These are phyloP conservation scores for Tonatia bakeri DNA, from an alignment of 2,113 vertebrate species.

Conservation along the genomic window DNA sequence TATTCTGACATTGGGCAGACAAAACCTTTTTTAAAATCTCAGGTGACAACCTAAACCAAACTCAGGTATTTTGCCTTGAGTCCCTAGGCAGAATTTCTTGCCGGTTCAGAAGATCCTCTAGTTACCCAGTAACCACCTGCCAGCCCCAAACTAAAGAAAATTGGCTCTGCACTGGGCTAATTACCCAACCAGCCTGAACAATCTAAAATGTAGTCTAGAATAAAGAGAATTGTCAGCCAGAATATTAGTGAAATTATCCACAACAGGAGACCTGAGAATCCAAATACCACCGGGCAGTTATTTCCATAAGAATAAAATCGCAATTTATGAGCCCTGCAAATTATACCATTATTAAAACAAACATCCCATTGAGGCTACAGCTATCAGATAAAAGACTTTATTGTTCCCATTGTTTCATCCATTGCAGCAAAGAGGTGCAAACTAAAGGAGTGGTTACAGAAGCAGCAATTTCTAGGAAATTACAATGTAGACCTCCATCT, in stretches of 20 bases:
- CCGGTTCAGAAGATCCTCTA: constrained; percentile 40
- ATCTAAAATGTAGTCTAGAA: not conserved
- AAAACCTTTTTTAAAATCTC: not conserved
- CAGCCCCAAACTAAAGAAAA: constrained; percentile 63
- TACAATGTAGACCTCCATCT: constrained; percentile 59
- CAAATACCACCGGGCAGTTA: constrained; percentile 61
- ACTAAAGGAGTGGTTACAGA: constrained; percentile 59
- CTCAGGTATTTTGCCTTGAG: not conserved
- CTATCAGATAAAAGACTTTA: constrained; percentile 68
- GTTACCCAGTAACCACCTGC: constrained; percentile 69
- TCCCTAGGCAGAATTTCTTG: constrained; percentile 55
- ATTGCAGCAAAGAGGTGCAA: constrained; percentile 59
- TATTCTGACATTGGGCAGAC: constrained; percentile 12
- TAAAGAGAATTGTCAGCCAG: constrained; percentile 56
- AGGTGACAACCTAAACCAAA: constrained; percentile 55
- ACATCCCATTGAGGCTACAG: constrained; percentile 67
- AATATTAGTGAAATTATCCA: constrained; percentile 69
- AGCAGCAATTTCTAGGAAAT: constrained; percentile 72
- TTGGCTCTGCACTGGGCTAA: constrained; percentile 52
- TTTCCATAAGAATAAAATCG: constrained; percentile 75
- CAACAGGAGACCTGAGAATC: constrained; percentile 68
- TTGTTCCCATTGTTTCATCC: constrained; percentile 57
- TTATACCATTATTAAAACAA: constrained; percentile 74
- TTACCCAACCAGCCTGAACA: constrained; percentile 55
- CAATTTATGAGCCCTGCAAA: constrained; percentile 67